These are phyloP conservation scores for Hemichromis elongatus DNA, from an alignment of 2,113 vertebrate species.

Conservation along the genomic window DNA sequence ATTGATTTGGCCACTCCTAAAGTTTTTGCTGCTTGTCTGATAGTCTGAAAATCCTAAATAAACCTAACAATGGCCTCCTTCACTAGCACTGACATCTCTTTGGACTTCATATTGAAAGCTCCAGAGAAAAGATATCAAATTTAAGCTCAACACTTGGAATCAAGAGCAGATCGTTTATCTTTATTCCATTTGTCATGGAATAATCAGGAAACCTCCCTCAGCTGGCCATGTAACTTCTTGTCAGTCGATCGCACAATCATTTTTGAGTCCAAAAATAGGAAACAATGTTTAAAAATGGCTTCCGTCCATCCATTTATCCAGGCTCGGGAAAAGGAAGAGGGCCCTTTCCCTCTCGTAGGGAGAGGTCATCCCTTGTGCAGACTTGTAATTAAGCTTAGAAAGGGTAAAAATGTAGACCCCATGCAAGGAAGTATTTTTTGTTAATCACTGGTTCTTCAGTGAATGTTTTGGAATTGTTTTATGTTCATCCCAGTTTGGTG, in stretches of 20 bases:
- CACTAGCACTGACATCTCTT: not conserved
- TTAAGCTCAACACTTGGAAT: not conserved
- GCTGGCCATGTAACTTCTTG: not conserved
- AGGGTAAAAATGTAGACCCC: too few species aligned
- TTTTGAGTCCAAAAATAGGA: not conserved
- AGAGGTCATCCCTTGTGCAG: too few species aligned
- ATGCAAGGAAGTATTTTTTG: too few species aligned
- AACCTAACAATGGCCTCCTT: not conserved
- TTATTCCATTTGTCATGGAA: not conserved
- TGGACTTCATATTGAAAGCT: not conserved
- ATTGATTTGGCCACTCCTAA: not conserved
- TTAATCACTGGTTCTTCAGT: too few species aligned
- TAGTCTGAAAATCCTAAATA: not conserved
- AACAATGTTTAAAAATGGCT: not conserved
- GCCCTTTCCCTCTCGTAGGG: too few species aligned
- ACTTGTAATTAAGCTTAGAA: too few species aligned
- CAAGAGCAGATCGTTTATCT: not conserved
- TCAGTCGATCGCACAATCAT: not conserved
- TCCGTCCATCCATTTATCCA: not conserved
- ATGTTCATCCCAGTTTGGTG: too few species aligned
- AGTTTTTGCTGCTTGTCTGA: not conserved
- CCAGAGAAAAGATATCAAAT: not conserved
- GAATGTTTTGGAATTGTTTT: too few species aligned
- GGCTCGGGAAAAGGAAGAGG: too few species aligned
- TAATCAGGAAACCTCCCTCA: not conserved